phyloP scores from a whole-genome alignment of 2,888 invertebrate species.

The Metallyticus violacea region DNA sequence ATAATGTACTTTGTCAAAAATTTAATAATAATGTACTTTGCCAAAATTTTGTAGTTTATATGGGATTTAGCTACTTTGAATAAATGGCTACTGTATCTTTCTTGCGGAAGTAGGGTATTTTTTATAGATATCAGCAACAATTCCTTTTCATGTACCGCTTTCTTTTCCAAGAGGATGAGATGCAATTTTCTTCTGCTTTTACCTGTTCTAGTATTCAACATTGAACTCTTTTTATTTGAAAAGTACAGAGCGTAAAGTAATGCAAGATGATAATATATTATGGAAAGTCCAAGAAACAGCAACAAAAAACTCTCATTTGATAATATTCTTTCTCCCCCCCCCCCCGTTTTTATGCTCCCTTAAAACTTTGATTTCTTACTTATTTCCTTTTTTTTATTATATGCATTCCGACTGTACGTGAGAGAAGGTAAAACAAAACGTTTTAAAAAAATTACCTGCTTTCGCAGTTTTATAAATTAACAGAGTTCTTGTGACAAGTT shows the following conservation, averaged over 20 bases:
- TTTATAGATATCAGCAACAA: neutral
- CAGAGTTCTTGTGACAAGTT: no score
- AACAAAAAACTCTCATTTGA: neutral
- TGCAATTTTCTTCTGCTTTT: neutral
- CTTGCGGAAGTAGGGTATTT: neutral
- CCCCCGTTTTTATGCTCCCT: neutral
- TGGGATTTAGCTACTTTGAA: no score
- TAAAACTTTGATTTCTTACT: neutral
- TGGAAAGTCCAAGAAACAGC: neutral
- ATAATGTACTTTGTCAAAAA: no score
- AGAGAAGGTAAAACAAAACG: neutral
- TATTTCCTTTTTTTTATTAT: neutral
- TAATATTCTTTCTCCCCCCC: neutral
- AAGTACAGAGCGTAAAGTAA: neutral
- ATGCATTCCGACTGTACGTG: neutral
- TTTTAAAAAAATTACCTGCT: neutral
- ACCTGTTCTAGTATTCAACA: neutral
- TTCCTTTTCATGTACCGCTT: neutral
- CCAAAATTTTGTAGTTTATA: no score
- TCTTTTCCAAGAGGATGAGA: neutral
- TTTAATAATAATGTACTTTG: no score
- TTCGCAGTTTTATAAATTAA: no score
- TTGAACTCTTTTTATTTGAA: neutral
- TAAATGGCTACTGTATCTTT: no score
- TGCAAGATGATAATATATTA: neutral